Evolutionary conservation across 2,113 vertebrate species (phyloP).

Genomic region (Bettongia penicillata): DNA sequence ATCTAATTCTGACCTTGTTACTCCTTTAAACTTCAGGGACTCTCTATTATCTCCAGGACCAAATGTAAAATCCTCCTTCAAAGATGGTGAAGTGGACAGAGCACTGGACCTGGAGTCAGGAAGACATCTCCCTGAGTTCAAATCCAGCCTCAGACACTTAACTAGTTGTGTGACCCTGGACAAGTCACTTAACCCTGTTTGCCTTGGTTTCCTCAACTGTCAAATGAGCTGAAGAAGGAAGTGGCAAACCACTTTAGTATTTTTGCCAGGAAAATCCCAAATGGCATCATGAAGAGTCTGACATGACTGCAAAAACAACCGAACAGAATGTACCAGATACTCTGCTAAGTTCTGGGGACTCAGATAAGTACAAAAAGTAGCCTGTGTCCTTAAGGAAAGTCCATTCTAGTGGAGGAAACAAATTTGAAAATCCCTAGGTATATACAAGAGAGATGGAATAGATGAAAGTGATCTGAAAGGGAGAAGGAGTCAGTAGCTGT

Average conservation of each 20-base stretch:
- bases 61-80: too few relatives aligned
- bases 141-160: conserved; percentile 35
- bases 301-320: neutral
- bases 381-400: neutral
- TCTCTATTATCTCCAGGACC: neutral
- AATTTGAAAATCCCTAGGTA: neutral
- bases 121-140: conserved; percentile 8
- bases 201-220: neutral
- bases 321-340: neutral
- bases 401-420: neutral
- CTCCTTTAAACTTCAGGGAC: neutral
- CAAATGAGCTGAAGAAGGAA: neutral
- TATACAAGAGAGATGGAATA: neutral
- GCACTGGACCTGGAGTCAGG: neutral
- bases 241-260: neutral
- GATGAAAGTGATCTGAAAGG: neutral
- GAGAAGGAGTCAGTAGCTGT: neutral
- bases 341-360: neutral
- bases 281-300: neutral
- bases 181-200: neutral
- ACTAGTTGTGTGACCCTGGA: conserved; percentile 21
- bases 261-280: neutral
- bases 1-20: neutral
- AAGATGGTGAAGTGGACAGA: neutral
- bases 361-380: neutral